Base-by-base conservation (phyloP, 2,888 invertebrate genomes). In the Zaprionus lineosus region DNA sequence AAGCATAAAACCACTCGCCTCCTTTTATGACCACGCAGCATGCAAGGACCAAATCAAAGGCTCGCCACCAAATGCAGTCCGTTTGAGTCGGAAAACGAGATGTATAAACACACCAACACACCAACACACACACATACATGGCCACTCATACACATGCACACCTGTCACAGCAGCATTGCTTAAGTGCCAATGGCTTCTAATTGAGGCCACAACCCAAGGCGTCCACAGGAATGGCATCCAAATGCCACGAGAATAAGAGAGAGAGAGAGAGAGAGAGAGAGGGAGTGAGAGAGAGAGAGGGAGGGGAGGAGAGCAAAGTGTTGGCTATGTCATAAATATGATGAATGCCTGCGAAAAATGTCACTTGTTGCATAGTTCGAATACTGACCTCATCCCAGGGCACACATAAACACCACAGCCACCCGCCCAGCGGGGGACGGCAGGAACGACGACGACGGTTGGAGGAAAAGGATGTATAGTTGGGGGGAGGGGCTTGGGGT, bases 271-370 rank as follows among this genome's bases (percentile, higher is more conserved):
- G n/a, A n/a, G n/a, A n/a, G n/a, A n/a, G n/a, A n/a, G n/a, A n/a
- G n/a, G n/a, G n/a, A n/a, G n/a, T n/a, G n/a, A n/a, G n/a, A n/a
- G n/a, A n/a, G n/a, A n/a, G n/a, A n/a, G n/a, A n/a, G n/a, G n/a
- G n/a, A n/a, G n/a, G n/a, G n/a, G n/a, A n/a, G n/a, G n/a, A n/a
- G n/a, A n/a, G n/a, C n/a, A n/a, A n/a, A 59, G 47, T 71, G 71
- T 64, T 36, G 37, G 41, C 50, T 39, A 44, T 68, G 72, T 71
- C 82, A 84, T 74, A 86, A 82, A 87, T 79, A 86, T 88, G 86
- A 87, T 86, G 86, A 83, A 86, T 85, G 87, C 75, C 72, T 74
- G 84, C 65, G 77, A 87, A 87, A 87, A 87, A 84, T 84, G 79
- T 87, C 87, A 87, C 88, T 87, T 82, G 82, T 82, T 82, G 82